Base-by-base conservation (phyloP, 1,140 invertebrate genomes). In the Hyposmocoma kahamanoa region DNA sequence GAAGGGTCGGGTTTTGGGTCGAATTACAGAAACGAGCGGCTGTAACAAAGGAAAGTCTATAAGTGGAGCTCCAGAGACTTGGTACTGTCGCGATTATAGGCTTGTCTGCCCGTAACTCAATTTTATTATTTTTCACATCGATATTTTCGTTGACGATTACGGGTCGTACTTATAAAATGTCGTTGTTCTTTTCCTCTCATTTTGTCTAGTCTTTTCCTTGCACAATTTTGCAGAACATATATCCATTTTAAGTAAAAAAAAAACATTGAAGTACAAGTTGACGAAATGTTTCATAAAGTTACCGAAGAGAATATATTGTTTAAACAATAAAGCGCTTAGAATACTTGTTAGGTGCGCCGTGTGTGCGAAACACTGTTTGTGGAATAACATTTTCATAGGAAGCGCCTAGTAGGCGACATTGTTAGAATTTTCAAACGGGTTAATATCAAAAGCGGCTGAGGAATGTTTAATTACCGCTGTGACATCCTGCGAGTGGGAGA, bases 401-500 rank as follows among this genome's bases (percentile, higher is more conserved):
- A 55, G 52, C 48, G 50, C 54, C 56, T 59, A 62, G 44, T 58
- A 45, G 43, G 50, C 62, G 63, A 68, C 72, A 73, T 78, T 72
- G 66, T 75, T 78, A 66, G 70, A 68, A 73, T 74, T 74, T 76
- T 71, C 67, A 63, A 67, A 71, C 65, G 63, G 54, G 66, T 70
- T 73, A 67, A 76, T 74, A 70, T 71, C 59, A 72, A 62, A 65
- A 61, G 61, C 52, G 61, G 64, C 47, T 54, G 62, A 51, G 75
- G 75, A 76, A 79, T 76, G 68, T 76, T 74, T 76, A 79, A 79
- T 79, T 76, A 79, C 62, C 62, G 66, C 50, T 63, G 64, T 60
- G 68, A 72, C 67, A 62, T 63, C 52, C 62, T 56, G 41, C 45
- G 58, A 56, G 53, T 43, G 50, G 42, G 50, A 49, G 51, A 50